These are phyloP conservation scores for Melanotaenia pygmaea DNA, from an alignment of 2,797 vertebrate genomes.

Conservation along the genomic window DNA sequence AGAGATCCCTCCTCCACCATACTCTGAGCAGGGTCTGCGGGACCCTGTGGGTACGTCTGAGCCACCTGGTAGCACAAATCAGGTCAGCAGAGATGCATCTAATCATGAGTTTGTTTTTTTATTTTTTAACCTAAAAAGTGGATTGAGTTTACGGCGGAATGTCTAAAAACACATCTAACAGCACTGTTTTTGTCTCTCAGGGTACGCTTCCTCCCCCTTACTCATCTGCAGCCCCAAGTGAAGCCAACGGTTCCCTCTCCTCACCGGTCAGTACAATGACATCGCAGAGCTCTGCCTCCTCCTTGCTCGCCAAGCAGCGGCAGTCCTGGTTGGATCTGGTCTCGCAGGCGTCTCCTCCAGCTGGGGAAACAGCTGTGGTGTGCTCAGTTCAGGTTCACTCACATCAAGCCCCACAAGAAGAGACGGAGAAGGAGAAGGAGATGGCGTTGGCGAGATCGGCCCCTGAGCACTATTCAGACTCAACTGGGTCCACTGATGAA, in stretches of 20 bases:
- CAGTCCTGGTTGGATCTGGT: conserved; percentile 87
- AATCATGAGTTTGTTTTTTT: rapidly evolving
- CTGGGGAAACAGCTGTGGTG: conserved; percentile 74
- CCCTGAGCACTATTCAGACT: conserved; percentile 21
- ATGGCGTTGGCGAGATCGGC: conserved; percentile 15
- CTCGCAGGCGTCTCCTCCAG: conserved; percentile 74
- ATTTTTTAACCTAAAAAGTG: background rate
- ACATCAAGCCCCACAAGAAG: conserved; percentile 52
- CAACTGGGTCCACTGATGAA: conserved; percentile 27
- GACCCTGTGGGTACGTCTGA: conserved; percentile 62
- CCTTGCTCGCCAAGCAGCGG: conserved; percentile 82
- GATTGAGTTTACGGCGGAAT: background rate
- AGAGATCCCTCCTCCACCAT: conserved; percentile 86
- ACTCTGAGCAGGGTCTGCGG: conserved; percentile 76
- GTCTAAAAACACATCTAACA: background rate
- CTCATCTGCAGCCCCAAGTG: conserved; percentile 80
- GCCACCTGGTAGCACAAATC: conserved; percentile 69
- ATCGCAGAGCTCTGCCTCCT: conserved; percentile 84
- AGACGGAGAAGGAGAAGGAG: conserved; percentile 31
- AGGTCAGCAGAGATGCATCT: conserved; percentile 59
- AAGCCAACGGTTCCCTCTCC: conserved; percentile 84
- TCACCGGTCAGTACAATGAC: conserved; percentile 87
- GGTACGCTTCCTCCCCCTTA: conserved; percentile 86
- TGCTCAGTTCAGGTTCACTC: conserved; percentile 83
- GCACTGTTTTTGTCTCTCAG: conserved; percentile 52